Percentiles rank a stretch among this genome's conserved stretches.
Evolutionary conservation across 2,888 invertebrate genomes (phyloP).

Genomic region (Leucophenga montana): DNA sequence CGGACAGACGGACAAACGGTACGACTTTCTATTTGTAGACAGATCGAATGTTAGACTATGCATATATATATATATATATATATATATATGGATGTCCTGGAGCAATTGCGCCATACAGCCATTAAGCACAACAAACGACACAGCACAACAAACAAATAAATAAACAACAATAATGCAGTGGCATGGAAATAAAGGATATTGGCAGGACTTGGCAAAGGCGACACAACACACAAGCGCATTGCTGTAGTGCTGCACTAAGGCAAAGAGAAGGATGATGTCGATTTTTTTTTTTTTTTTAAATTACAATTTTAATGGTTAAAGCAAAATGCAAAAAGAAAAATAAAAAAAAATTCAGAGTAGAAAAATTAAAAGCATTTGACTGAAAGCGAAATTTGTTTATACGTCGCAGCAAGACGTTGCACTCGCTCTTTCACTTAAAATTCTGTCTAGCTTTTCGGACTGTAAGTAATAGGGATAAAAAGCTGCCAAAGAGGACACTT

Average conservation of each 20-base stretch:
- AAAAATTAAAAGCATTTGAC: slow-evolving; percentile 29
- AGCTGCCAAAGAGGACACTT: too few relatives aligned
- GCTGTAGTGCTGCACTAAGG: neutral
- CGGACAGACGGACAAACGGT: neutral
- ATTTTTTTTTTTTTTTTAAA: neutral
- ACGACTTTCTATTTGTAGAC: too few relatives aligned
- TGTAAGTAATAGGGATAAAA: too few relatives aligned
- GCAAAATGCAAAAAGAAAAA: slow-evolving; percentile 17
- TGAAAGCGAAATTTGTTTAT: slow-evolving; percentile 43
- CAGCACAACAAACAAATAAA: neutral
- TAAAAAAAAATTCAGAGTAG: neutral
- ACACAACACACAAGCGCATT: neutral
- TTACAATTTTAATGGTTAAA: slow-evolving; percentile 23
- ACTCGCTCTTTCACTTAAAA: too few relatives aligned
- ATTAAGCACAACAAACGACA: neutral
- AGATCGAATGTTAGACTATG: neutral
- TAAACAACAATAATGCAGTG: slow-evolving; percentile 6
- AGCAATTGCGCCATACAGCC: slow-evolving; percentile 1
- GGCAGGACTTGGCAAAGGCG: slow-evolving; percentile 11
- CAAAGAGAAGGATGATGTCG: neutral
- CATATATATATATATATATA: too few relatives aligned
- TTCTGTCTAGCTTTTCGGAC: too few relatives aligned
- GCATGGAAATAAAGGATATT: slow-evolving; percentile 16
- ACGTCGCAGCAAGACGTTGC: too few relatives aligned
- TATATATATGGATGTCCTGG: neutral